Evolutionary conservation across 2,113 vertebrate genomes (phyloP), one percentile per base, ranked within the genome.

Genomic region (Otis tarda): DNA sequence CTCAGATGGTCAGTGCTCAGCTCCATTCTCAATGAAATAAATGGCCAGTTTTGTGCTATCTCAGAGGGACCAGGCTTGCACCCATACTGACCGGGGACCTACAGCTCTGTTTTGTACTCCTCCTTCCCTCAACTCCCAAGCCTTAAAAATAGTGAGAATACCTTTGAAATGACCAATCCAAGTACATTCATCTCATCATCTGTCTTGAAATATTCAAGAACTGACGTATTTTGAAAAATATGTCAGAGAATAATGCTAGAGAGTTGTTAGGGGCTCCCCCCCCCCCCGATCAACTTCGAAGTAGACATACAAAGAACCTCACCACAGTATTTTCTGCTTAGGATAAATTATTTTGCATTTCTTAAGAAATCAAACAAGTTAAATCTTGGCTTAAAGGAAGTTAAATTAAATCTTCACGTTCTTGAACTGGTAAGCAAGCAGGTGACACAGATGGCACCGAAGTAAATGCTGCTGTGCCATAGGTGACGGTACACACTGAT

Each of bases 221-320:
- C 18, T 47, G 16, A 19, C 14, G 41, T 43, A 43, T 81, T 87
- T 35, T 37, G 25, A 90, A 93, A 96, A 84, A n/a, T 37, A 69
- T 68, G 84, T 75, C 8, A 69, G 56, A 82, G 28, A 41, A 53
- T 18, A 25, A 61, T 13, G 21, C 22, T 25, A 28, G 7, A 37
- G 50, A 69, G 6, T 35, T 3, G 0, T 19, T 49, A 25, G 17
- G 24, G 5, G 1, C 2, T 43, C 41, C 41, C 41, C 41, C 14
- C 14, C 41, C 5, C 14, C 22, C 39, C 45, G 7, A 30, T 43
- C 21, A 45, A 8, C 35, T 39, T 64, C 17, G 17, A 78, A 71
- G 39, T 8, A 68, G 60, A 60, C 27, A 60, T 7, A 77, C 2
- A 45, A 67, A 1, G 4, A 75, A 75, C 24, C n/a, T 69, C 31